Conservation (phyloP, 2,888 invertebrate genomes). For the Pammene fasciana region DNA sequence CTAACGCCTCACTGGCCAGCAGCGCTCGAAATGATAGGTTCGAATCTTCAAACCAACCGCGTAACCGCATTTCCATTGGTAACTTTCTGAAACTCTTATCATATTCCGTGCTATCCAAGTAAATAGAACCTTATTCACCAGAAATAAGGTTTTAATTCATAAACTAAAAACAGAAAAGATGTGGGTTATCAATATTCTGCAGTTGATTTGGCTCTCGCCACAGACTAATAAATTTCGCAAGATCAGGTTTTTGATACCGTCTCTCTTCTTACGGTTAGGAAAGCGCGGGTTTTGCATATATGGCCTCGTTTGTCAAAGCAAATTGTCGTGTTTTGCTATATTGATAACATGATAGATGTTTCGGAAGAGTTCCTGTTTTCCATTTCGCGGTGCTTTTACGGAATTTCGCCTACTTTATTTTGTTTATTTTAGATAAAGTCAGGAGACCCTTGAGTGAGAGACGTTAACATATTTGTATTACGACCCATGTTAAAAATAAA, state of each 20-base stretch:
- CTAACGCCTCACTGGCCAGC: conserved; percentile 60
- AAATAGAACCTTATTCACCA: background rate
- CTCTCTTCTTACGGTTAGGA: conserved; percentile 21
- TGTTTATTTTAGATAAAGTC: background rate
- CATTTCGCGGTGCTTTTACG: background rate
- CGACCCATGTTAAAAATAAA: no score
- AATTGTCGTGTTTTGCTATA: conserved; percentile 37
- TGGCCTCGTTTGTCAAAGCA: conserved; percentile 39
- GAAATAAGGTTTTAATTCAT: background rate
- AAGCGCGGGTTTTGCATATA: conserved; percentile 26
- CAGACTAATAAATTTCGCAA: conserved; percentile 50
- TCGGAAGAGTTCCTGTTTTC: conserved; percentile 4
- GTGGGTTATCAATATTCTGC: background rate
- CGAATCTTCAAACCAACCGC: conserved; percentile 62
- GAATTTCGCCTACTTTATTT: background rate
- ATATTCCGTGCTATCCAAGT: no score
- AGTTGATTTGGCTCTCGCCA: conserved; percentile 51
- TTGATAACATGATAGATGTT: conserved; percentile 36
- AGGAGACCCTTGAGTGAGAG: no score
- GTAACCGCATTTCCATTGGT: conserved; percentile 54
- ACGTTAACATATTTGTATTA: no score
- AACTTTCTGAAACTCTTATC: conserved; percentile 13
- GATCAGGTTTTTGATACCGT: conserved; percentile 41
- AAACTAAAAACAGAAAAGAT: background rate
- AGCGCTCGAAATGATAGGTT: conserved; percentile 59